Percentiles rank a stretch among this genome's conserved stretches.
Evolutionary conservation across 1,140 invertebrate species (phyloP).

Genomic region (Drosophila paulistorum): DNA sequence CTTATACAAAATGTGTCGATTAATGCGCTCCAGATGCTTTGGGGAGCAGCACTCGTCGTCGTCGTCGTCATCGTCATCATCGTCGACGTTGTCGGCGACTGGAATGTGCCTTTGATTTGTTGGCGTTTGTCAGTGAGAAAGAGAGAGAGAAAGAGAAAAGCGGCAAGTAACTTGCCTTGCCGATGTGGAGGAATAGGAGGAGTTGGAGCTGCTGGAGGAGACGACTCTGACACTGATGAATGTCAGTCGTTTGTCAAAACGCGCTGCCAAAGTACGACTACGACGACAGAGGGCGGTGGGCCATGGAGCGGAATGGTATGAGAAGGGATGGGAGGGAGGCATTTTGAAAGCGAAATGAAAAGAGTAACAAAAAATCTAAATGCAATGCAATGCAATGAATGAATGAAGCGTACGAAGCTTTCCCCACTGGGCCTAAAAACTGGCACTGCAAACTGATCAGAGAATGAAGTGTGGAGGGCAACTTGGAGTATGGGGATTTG

Average conservation of each 20-base stretch:
- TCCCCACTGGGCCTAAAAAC: slow-evolving; percentile 9
- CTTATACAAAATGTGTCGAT: slow-evolving; percentile 77
- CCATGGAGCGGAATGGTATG: background rate
- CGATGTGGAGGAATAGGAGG: background rate
- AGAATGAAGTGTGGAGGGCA: background rate
- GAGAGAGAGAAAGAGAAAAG: no score
- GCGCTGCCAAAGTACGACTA: slow-evolving; percentile 72
- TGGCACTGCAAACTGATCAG: slow-evolving; percentile 15
- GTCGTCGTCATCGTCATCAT: background rate
- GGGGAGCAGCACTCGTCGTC: slow-evolving; percentile 34
- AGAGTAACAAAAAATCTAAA: slow-evolving; percentile 56
- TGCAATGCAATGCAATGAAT: slow-evolving; percentile 43
- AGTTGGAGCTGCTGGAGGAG: background rate
- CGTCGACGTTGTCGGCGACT: slow-evolving; percentile 46
- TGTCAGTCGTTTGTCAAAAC: slow-evolving; percentile 81
- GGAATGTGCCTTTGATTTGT: slow-evolving; percentile 79
- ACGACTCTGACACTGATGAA: slow-evolving; percentile 72
- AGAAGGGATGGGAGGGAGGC: slow-evolving; percentile 24
- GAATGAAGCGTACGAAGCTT: slow-evolving; percentile 44
- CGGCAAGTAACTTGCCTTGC: slow-evolving; percentile 8
- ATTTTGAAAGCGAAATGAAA: slow-evolving; percentile 52
- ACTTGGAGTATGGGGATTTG: slow-evolving; percentile 6
- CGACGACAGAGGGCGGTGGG: slow-evolving; percentile 41
- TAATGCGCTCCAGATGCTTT: slow-evolving; percentile 79
- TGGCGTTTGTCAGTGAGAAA: slow-evolving; percentile 45